Conservation (phyloP, 2,797 vertebrate genomes). For the Pangasius macronema region DNA sequence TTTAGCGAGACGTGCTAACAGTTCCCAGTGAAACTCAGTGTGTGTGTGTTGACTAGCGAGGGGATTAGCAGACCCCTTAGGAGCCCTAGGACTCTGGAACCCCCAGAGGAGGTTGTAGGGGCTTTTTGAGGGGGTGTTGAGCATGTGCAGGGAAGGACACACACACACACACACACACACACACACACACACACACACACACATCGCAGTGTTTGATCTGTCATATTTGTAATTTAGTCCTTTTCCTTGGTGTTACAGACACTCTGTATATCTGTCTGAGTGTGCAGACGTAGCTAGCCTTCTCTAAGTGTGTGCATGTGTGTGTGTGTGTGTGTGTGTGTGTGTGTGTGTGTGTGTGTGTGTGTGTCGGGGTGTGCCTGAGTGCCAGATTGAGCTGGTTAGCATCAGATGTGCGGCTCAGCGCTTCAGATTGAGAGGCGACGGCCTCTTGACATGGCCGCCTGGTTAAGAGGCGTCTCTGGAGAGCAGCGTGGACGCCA, state of each 20-base stretch:
- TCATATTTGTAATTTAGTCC: slow-evolving; percentile 7
- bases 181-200: slow-evolving; percentile 19
- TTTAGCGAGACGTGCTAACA: slow-evolving; percentile 38
- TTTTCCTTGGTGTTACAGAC: not conserved
- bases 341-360: slow-evolving; percentile 26
- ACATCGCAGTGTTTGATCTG: not conserved
- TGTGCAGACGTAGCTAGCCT: not conserved
- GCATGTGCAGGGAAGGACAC: not conserved
- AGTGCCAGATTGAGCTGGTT: slow-evolving; percentile 52
- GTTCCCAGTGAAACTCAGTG: slow-evolving; percentile 16
- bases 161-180: slow-evolving; percentile 8
- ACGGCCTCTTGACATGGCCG: slow-evolving; percentile 52
- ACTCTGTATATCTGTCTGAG: not conserved
- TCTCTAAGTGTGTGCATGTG: not conserved
- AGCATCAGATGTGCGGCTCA: slow-evolving; percentile 49
- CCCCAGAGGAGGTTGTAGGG: slow-evolving; percentile 14
- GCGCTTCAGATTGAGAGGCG: slow-evolving; percentile 50
- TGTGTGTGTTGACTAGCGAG: slow-evolving; percentile 19
- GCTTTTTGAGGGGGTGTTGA: not conserved
- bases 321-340: not conserved
- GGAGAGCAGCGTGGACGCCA: slow-evolving; percentile 22
- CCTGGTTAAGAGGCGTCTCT: slow-evolving; percentile 51
- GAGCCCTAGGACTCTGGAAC: slow-evolving; percentile 19
- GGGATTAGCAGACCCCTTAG: slow-evolving; percentile 31
- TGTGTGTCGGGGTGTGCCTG: slow-evolving; percentile 40